Base-by-base conservation (phyloP, 2,113 vertebrate genomes). In the Dascyllus trimaculatus region DNA sequence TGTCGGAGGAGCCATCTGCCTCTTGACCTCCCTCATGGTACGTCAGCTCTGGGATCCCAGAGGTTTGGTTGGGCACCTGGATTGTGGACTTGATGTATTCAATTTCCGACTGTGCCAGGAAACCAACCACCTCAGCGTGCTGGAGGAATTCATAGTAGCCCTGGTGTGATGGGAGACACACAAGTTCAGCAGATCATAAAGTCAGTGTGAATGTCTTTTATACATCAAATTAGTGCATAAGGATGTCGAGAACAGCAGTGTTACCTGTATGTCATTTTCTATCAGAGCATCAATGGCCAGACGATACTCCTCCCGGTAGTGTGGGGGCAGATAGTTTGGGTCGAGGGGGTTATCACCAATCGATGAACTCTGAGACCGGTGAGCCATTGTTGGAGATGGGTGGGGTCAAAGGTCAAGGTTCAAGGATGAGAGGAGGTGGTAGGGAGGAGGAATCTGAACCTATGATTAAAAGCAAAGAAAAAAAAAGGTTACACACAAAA, bases 221-320 rank as follows among this genome's bases (percentile, higher is more conserved):
- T 4, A n/a, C 0, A n/a, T 24, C 46, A 43, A 0, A 59, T 6
- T 21, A 19, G 29, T 3, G 51, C 2, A 8, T 14, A 19, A 53
- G 48, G 25, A 21, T 48, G 1, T 21, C 26, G 4, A 52, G 11
- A 63, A 29, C 18, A 40, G 24, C 2, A 53, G 38, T 9, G 4
- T 78, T 92, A 94, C 96, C 58, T 97, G 95, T 1, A 86, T 61
- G 1, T 96, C 97, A 0, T 95, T 95, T 86, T 99, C 98, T 0
- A 97, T 95, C 40, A 99, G 93, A 0, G 95, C 95, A 2, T 99
- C 98, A 69, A 99, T 96, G 0, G 98, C 98, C 29, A 99, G 85
- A 19, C 98, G 98, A 78, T 99, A 99, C 74, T 98, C 97, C 78
- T 99, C 98, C 43, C 96, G 96, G 89, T 99, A 99, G 85, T 99